Evolutionary conservation across 2,797 vertebrate species (phyloP).

Genomic region (Remorina albescens): DNA sequence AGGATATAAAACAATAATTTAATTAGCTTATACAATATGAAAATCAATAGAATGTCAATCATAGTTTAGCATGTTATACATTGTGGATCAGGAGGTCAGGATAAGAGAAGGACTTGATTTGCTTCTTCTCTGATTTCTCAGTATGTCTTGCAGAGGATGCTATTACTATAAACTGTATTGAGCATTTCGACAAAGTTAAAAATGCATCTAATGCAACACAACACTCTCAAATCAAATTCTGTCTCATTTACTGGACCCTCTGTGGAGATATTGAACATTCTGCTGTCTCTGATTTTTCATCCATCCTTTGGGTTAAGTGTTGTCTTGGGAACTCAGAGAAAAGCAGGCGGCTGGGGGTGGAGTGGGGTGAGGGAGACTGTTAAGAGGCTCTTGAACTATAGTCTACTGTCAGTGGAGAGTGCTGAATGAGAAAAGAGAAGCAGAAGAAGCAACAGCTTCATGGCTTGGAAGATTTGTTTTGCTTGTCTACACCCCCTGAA

Average conservation of each 20-base stretch:
- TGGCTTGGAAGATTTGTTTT: slow-evolving; percentile 74
- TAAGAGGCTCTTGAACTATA: slow-evolving; percentile 82
- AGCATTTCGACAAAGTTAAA: slow-evolving; percentile 69
- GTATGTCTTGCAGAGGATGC: slow-evolving; percentile 37
- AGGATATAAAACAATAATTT: slow-evolving; percentile 82
- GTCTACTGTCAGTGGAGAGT: slow-evolving; percentile 79
- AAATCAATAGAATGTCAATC: slow-evolving; percentile 79
- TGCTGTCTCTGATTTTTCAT: slow-evolving; percentile 76
- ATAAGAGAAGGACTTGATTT: slow-evolving; percentile 64
- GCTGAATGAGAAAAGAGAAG: slow-evolving; percentile 74
- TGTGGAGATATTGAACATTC: slow-evolving; percentile 70
- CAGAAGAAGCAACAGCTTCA: slow-evolving; percentile 73
- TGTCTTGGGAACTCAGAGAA: slow-evolving; percentile 80
- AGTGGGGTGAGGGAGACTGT: slow-evolving; percentile 74
- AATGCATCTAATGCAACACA: slow-evolving; percentile 72
- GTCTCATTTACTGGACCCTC: slow-evolving; percentile 67
- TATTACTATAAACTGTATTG: slow-evolving; percentile 47
- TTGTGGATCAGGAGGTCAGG: slow-evolving; percentile 56
- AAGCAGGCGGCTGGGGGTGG: slow-evolving; percentile 70
- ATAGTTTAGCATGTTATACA: slow-evolving; percentile 50
- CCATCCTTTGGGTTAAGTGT: slow-evolving; percentile 81
- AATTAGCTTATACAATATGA: slow-evolving; percentile 78
- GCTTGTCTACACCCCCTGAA: slow-evolving; percentile 66
- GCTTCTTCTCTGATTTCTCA: slow-evolving; percentile 53
- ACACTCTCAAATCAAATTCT: slow-evolving; percentile 68